Percentiles rank a stretch among this genome's conserved stretches.
These are phyloP conservation scores for Andrena camellia DNA, from an alignment of 2,888 invertebrate species.

Conservation along the genomic window DNA sequence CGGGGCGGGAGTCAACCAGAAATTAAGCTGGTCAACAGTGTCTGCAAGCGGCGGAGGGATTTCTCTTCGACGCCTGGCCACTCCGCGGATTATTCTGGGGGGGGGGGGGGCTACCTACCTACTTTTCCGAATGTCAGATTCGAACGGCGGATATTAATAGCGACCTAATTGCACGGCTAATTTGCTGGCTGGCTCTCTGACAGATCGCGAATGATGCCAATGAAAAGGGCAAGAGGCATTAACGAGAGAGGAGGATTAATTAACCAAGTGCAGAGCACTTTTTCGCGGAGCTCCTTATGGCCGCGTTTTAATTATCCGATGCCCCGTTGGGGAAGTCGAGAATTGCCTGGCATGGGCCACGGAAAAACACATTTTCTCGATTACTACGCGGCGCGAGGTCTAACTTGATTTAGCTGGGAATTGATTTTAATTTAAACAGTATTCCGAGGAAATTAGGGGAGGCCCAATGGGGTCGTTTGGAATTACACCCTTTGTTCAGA, in stretches of 20 bases:
- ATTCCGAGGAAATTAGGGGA: neutral
- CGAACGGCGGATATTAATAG: neutral
- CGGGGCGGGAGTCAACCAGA: neutral
- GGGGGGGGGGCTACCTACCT: too few species aligned
- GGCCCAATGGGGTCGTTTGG: too few species aligned
- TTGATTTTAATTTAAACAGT: slow-evolving; percentile 30
- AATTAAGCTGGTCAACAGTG: slow-evolving; percentile 1
- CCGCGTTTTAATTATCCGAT: slow-evolving; percentile 54
- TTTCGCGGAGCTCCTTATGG: slow-evolving; percentile 47
- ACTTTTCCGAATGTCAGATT: too few species aligned
- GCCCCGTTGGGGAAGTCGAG: neutral
- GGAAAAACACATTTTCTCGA: neutral
- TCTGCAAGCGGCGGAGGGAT: neutral
- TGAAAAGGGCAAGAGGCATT: slow-evolving; percentile 29
- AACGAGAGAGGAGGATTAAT: slow-evolving; percentile 42
- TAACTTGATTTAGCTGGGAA: slow-evolving; percentile 16
- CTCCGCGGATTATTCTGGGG: too few species aligned
- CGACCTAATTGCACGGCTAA: slow-evolving; percentile 5
- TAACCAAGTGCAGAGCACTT: slow-evolving; percentile 57
- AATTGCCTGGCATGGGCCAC: neutral
- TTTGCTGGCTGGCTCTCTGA: neutral
- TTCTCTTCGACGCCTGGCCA: neutral
- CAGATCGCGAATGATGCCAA: slow-evolving; percentile 25
- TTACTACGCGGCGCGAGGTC: neutral
- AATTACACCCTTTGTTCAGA: too few species aligned